Evolutionary conservation across 2,797 vertebrate species (phyloP), one percentile per base, ranked within the genome.

Genomic region (Ctenosaura bakeri): DNA sequence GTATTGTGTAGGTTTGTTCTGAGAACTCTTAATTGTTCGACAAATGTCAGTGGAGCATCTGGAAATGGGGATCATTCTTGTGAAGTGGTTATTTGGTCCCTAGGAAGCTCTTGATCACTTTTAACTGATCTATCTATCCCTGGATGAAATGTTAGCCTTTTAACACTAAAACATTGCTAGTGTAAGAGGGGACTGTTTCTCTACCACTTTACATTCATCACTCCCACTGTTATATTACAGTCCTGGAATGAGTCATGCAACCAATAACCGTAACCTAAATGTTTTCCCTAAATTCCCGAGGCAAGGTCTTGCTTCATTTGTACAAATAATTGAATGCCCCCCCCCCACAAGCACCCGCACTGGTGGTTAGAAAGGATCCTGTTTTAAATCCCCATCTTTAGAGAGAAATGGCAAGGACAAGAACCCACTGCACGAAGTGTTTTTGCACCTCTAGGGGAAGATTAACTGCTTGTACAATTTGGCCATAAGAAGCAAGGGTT

Each of bases 401-500:
- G 50, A 79, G 29, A 42, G 20, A 50, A 81, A 85, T 81, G 59
- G 24, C 13, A 54, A 62, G 78, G 66, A 71, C 42, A 74, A 74
- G 76, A 90, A 87, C 54, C 73, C 52, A 84, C 13, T 20, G 74
- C 42, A 64, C 38, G 29, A 66, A 46, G 54, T 20, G 8, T 69
- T 1, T 4, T 87, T 54, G 29, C 20, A 46, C 38, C 82, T 50
- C 42, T 35, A 38, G 35, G n/a, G 83, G 54, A 92, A 86, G 64
- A 74, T 80, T 84, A 87, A 42, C 66, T 84, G 20, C 10, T 71
- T 80, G 64, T 77, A 50, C 83, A 85, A 78, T 84, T 83, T 83
- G 54, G 24, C 73, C 69, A 35, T 14, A 16, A 83, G 71, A 83
- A 54, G 13, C 20, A 42, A 69, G 20, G 42, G 46, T 20, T 20